Evolutionary conservation across 1,140 invertebrate species (phyloP).

Genomic region (Metopolophium dirhodum): DNA sequence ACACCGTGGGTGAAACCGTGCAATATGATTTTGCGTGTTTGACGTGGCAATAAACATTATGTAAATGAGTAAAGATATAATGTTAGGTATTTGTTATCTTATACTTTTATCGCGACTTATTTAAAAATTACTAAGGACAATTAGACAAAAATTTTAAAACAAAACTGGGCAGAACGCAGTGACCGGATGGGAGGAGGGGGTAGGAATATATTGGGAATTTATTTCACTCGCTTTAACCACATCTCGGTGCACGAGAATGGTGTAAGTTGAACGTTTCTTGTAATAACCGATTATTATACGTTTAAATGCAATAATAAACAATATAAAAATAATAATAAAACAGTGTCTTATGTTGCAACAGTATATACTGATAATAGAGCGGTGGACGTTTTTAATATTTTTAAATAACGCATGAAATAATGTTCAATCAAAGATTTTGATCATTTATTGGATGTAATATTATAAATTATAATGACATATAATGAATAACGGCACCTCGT

Average conservation of each 20-base stretch:
- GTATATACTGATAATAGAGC: neutral
- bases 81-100: neutral
- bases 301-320: neutral
- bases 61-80: neutral
- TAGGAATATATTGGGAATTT: neutral
- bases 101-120: neutral
- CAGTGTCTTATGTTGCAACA: too few relatives aligned
- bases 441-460: neutral
- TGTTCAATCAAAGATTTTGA: neutral
- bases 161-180: neutral
- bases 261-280: neutral
- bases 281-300: neutral
- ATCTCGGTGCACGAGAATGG: neutral
- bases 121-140: conserved; percentile 13
- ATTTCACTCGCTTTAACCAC: neutral
- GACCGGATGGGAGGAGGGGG: too few relatives aligned
- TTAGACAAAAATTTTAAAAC: neutral
- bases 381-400: neutral
- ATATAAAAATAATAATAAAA: too few relatives aligned
- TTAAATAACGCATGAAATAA: neutral
- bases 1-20: too few relatives aligned
- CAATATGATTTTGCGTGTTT: neutral
- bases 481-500: too few relatives aligned
- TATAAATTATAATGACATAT: too few relatives aligned
- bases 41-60: conserved; percentile 23